Conservation (phyloP, 2,113 vertebrate genomes). For the Athene cunicularia region DNA sequence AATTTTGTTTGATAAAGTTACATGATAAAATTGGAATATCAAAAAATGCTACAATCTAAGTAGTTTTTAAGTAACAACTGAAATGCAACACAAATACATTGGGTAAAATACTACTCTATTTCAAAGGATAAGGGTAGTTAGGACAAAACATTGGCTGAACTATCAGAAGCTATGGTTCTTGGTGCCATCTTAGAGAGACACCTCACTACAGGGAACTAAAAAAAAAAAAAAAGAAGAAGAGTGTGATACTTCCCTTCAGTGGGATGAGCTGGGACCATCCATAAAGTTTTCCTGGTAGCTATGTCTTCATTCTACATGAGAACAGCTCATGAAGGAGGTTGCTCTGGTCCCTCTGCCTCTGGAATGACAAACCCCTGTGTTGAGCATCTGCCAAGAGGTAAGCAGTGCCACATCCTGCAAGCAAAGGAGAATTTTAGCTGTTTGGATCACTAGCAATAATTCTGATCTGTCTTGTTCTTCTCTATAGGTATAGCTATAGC, state of each 20-base stretch:
- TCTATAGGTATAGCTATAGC: background rate
- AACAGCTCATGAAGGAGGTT: background rate
- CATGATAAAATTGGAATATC: background rate
- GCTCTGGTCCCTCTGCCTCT: background rate
- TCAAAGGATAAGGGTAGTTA: fast-evolving
- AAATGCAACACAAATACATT: background rate
- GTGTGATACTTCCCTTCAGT: background rate
- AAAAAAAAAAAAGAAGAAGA: background rate
- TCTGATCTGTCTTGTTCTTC: background rate
- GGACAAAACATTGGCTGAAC: background rate
- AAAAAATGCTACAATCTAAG: background rate
- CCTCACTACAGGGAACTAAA: background rate
- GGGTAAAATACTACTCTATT: background rate
- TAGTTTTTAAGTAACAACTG: no score
- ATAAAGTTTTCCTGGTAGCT: background rate
- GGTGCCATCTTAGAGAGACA: background rate
- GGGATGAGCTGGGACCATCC: background rate
- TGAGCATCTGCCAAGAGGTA: background rate
- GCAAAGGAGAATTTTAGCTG: background rate
- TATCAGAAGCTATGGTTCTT: background rate
- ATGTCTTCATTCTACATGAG: background rate
- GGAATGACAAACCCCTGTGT: background rate
- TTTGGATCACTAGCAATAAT: background rate
- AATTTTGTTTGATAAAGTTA: background rate
- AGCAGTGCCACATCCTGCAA: fast-evolving